A percentile compares a stretch with the other conserved stretches of the same genome.
phyloP scores from a whole-genome alignment of 2,113 vertebrate genomes.

The Paralichthys olivaceus region DNA sequence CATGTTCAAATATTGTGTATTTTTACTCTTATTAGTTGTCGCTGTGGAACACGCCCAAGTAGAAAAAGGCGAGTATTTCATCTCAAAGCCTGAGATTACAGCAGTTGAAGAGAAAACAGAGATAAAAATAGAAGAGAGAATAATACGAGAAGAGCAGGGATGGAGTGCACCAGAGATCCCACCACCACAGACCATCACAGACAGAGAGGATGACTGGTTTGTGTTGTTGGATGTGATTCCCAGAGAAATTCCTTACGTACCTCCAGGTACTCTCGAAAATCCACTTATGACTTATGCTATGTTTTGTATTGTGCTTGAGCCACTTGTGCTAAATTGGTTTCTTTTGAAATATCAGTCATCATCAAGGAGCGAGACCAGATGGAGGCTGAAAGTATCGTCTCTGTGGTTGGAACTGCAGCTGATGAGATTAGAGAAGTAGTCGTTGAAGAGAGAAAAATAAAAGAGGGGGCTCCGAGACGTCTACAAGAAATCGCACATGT shows the following conservation, averaged over 20 bases:
- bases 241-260: constrained; percentile 36
- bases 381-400: constrained; percentile 12
- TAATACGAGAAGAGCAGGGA: constrained; percentile 12
- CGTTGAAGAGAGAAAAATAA: constrained; percentile 42
- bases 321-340: not conserved
- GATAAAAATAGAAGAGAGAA: constrained; percentile 23
- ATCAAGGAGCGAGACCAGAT: not conserved
- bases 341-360: constrained; percentile 30
- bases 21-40: constrained; percentile 36
- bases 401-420: constrained; percentile 1
- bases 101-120: constrained; percentile 23
- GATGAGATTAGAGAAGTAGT: constrained; percentile 23
- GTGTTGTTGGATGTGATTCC: constrained; percentile 51
- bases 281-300: not conserved
- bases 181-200: not conserved
- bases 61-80: constrained; percentile 30
- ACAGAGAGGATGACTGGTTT: constrained; percentile 74
- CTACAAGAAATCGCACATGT: constrained; percentile 29
- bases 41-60: constrained; percentile 9
- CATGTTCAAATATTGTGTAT: constrained; percentile 9
- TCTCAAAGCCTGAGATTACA: constrained; percentile 8
- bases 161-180: not conserved
- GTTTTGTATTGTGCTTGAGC: not conserved
- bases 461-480: not conserved
- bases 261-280: constrained; percentile 56